These are phyloP conservation scores for Whitmania pigra DNA, from an alignment of 1,140 invertebrate species.

Conservation along the genomic window DNA sequence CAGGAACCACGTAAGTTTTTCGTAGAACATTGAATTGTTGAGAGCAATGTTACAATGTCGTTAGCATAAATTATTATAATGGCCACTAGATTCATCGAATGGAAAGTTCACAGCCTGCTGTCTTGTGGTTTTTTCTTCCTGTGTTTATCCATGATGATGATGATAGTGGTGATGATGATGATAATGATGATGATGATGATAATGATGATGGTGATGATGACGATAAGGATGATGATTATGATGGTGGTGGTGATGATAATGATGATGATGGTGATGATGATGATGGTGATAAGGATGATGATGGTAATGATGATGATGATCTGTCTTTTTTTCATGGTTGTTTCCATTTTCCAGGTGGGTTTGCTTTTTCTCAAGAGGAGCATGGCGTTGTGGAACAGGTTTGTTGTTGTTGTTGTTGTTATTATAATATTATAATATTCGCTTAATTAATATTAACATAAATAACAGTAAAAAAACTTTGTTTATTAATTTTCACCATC, in stretches of 20 bases:
- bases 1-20: slow-evolving; percentile 4
- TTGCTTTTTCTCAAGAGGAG: slow-evolving; percentile 99
- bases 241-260: not conserved
- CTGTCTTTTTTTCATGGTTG: not conserved
- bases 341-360: slow-evolving; percentile 63
- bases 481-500: not conserved
- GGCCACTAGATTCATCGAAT: not conserved
- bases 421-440: no score
- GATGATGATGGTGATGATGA: not conserved
- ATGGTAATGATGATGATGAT: not conserved
- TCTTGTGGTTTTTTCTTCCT: no score
- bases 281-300: not conserved
- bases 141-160: no score
- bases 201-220: not conserved
- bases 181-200: not conserved
- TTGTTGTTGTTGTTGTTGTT: slow-evolving; percentile 1
- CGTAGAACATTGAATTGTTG: no score
- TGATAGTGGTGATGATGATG: not conserved
- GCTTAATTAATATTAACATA: not conserved
- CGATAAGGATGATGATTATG: not conserved
- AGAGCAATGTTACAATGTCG: no score
- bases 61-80: not conserved
- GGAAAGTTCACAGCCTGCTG: not conserved
- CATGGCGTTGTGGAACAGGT: slow-evolving; percentile 78
- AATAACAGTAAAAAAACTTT: no score